Conservation (phyloP, 1,140 invertebrate species). For the Brachionus manjavacas region DNA sequence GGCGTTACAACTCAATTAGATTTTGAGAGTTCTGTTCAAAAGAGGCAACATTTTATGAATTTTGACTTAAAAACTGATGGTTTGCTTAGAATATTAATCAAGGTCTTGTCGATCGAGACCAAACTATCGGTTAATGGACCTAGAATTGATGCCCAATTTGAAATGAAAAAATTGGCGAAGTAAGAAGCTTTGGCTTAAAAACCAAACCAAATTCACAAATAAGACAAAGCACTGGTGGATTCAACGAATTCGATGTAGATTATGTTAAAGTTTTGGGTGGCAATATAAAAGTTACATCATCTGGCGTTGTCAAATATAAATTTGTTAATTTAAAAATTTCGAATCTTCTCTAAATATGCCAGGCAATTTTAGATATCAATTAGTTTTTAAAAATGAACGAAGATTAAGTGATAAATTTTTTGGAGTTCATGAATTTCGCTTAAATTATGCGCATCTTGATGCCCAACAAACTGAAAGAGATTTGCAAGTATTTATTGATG, state of each 20-base stretch:
- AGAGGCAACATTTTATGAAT: background rate
- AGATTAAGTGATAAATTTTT: background rate
- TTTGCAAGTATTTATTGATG: background rate
- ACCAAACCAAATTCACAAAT: background rate
- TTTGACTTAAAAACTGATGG: slow-evolving; percentile 19
- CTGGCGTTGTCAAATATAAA: background rate
- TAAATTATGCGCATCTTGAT: slow-evolving; percentile 30
- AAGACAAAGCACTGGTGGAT: background rate
- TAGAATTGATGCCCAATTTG: background rate
- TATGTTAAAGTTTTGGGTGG: slow-evolving; percentile 3
- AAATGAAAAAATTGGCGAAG: slow-evolving; percentile 36
- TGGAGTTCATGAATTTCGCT: background rate
- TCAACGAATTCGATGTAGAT: slow-evolving; percentile 30
- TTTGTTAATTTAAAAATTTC: slow-evolving; percentile 23
- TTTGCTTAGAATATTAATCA: background rate
- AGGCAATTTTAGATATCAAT: background rate
- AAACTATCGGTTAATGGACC: background rate
- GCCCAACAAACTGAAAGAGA: background rate
- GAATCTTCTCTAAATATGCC: background rate
- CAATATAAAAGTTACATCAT: background rate
- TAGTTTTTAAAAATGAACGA: slow-evolving; percentile 4
- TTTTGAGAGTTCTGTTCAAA: background rate
- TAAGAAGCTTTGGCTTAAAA: background rate
- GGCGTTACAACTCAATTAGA: background rate
- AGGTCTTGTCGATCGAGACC: background rate